Conservation (phyloP, 2,797 vertebrate species). For the Pyrocephalus nanus region DNA sequence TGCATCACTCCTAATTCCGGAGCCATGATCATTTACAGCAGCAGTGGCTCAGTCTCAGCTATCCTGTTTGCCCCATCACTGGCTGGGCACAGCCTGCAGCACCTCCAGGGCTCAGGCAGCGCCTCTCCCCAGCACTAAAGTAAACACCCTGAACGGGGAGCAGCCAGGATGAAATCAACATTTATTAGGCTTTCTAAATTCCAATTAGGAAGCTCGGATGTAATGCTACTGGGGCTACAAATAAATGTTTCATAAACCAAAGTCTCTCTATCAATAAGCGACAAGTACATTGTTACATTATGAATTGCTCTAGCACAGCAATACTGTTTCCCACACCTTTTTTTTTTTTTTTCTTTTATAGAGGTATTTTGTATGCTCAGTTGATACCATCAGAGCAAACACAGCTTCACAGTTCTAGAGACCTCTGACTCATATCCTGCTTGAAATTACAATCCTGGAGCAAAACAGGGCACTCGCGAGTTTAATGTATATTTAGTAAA, state of each 20-base stretch:
- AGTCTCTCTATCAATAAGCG: slow-evolving; percentile 5
- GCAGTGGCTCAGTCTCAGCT: background rate
- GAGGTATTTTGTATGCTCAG: background rate
- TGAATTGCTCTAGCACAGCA: background rate
- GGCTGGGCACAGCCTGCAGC: rapidly evolving
- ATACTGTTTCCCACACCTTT: background rate
- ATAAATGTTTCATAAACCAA: slow-evolving; percentile 26
- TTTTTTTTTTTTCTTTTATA: background rate
- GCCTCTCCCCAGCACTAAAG: background rate
- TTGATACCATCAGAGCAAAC: slow-evolving; percentile 10
- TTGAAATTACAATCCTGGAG: background rate
- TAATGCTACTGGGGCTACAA: background rate
- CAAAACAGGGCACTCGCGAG: background rate
- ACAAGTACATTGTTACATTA: slow-evolving; percentile 21
- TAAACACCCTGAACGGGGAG: background rate
- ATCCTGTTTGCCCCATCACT: rapidly evolving
- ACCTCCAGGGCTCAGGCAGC: background rate
- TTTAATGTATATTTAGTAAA: background rate
- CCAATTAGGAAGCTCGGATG: slow-evolving; percentile 25
- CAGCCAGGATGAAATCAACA: slow-evolving; percentile 18
- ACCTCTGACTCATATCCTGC: background rate
- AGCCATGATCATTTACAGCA: background rate
- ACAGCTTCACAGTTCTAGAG: background rate
- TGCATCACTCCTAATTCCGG: background rate
- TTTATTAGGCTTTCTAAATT: slow-evolving; percentile 48